Percentiles rank a stretch among this genome's conserved stretches.
Evolutionary conservation across 2,888 invertebrate species (phyloP).

Genomic region (Macroteleia sp.): DNA sequence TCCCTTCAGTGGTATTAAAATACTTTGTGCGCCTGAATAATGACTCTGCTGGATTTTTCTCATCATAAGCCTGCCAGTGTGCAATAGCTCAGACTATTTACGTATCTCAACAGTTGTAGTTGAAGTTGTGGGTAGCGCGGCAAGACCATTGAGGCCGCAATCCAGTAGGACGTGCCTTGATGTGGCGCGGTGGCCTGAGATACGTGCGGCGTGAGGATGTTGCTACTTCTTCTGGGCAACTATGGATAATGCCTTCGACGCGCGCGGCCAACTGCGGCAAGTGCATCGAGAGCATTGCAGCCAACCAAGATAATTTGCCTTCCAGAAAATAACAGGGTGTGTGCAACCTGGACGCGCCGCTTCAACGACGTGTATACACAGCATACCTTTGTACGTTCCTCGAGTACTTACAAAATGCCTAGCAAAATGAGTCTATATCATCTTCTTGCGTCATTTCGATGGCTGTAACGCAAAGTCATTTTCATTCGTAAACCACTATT

Average conservation of each 20-base stretch:
- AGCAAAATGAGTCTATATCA: constrained; percentile 49
- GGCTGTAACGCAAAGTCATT: constrained; percentile 35
- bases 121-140: constrained; percentile 41
- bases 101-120: constrained; percentile 48
- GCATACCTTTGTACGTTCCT: constrained; percentile 31
- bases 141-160: constrained; percentile 76
- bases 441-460: constrained; percentile 26
- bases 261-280: constrained; percentile 64
- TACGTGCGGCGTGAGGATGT: constrained; percentile 79
- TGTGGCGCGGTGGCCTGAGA: constrained; percentile 80
- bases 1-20: too few relatives aligned
- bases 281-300: constrained; percentile 68
- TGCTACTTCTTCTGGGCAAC: constrained; percentile 81
- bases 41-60: too few relatives aligned
- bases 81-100: constrained; percentile 41
- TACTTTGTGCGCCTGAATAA: too few relatives aligned
- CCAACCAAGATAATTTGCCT: constrained; percentile 73
- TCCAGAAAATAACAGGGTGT: constrained; percentile 77
- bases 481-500: constrained; percentile 16
- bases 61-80: constrained; percentile 11
- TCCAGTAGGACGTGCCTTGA: constrained; percentile 83
- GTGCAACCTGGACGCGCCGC: constrained; percentile 63
- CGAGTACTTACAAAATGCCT: constrained; percentile 38
- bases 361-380: constrained; percentile 57
- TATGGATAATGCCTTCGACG: constrained; percentile 67